Base-by-base conservation (phyloP, 2,797 vertebrate species). In the Oceanodroma leucorhoa region DNA sequence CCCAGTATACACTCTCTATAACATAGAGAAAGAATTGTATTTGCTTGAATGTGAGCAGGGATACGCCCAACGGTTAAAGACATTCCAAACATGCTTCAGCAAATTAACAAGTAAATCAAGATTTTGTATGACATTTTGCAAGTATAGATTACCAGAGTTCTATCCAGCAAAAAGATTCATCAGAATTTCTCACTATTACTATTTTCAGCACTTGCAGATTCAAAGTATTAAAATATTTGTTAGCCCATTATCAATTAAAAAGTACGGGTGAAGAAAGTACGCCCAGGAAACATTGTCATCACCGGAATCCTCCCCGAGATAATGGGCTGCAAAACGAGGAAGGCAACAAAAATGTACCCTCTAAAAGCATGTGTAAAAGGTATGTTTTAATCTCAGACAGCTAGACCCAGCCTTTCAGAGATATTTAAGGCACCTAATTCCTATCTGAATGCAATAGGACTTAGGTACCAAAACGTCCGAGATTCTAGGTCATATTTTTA, bases 271-370 rank as follows among this genome's bases (percentile, higher is more conserved):
- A 79, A 58, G 50, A 55, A 62, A 48, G 34, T 26, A 72, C 9
- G 5, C 8, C 20, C 21, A 23, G 38, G 65, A 78, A 82, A 43
- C 40, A 10, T 6, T 7, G 41, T 18, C 11, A 48, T 45, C 23
- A 69, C 24, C 0, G 0, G n/a, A 76, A 76, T 58, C n/a, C 27
- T 82, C 8, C 1, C 15, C 24, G 29, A 54, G 55, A 48, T 12
- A 87, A 69, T 4, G 22, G 29, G 6, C 10, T 76, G 60, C 38
- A 55, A 48, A 79, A 67, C 18, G 11, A 69, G 11, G 32, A 80
- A 57, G 23, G 23, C 1, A 3, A 80, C 29, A 72, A 69, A 88
- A 92, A 36, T 3, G 17, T 51, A 21, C 46, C 5, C 23, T 87
- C 18, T 54, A 62, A 93, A 92, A 83, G 20, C 27, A 32, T 3